phyloP scores from a whole-genome alignment of 2,888 invertebrate genomes.

The Synergus japonicus region DNA sequence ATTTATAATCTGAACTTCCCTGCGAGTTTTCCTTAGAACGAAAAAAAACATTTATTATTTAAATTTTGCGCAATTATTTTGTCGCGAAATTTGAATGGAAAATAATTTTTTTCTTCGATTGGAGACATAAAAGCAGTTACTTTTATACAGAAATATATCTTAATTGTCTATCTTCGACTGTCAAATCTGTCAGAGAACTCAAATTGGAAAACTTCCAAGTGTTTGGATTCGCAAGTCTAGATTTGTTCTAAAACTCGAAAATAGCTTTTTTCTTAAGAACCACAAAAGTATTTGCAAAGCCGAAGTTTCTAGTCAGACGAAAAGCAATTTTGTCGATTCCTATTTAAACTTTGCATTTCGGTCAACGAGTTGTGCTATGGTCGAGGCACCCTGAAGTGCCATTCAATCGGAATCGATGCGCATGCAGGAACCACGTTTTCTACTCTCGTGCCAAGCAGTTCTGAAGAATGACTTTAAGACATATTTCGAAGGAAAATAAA shows the following conservation, averaged over 20 bases:
- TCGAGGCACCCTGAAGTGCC: constrained; percentile 40
- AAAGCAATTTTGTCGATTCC: constrained; percentile 38
- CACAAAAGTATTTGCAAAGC: neutral
- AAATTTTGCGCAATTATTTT: too few species aligned
- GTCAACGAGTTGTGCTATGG: constrained; percentile 45
- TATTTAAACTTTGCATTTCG: constrained; percentile 41
- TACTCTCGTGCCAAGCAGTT: constrained; percentile 18
- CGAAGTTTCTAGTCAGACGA: neutral
- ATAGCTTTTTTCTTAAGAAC: neutral
- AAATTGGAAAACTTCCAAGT: neutral
- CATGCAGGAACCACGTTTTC: constrained; percentile 32
- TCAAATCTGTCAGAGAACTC: neutral
- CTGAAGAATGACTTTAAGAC: neutral
- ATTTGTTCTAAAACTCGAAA: neutral
- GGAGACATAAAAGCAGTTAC: too few species aligned
- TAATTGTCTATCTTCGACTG: too few species aligned
- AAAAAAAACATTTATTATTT: too few species aligned
- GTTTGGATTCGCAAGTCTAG: neutral
- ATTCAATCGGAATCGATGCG: constrained; percentile 40
- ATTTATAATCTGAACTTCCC: too few species aligned
- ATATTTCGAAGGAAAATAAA: neutral
- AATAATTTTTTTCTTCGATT: too few species aligned
- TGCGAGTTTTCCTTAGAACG: too few species aligned
- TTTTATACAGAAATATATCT: too few species aligned
- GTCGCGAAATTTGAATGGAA: too few species aligned